These are phyloP conservation scores for Elysia crispata DNA, from an alignment of 2,888 invertebrate species.

Conservation along the genomic window DNA sequence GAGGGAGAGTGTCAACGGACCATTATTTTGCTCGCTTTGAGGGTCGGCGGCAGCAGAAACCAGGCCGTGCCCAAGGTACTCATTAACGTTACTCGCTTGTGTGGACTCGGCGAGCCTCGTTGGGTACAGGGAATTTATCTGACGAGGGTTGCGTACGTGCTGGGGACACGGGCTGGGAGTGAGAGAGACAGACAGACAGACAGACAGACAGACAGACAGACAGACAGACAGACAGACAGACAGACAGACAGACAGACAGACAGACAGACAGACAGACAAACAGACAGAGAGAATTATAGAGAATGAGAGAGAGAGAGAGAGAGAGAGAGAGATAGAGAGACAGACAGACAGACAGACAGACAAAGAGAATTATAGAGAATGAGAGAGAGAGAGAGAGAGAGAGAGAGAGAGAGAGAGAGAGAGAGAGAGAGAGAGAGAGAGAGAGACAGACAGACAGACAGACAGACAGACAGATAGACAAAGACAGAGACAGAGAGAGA, in stretches of 20 bases:
- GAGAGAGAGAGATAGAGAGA: background rate
- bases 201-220: background rate
- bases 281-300: background rate
- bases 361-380: no score
- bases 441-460: no score
- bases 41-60: background rate
- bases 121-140: background rate
- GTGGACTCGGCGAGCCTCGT: background rate
- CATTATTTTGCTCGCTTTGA: background rate
- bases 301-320: background rate
- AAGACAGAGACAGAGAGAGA: no score
- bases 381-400: no score
- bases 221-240: background rate
- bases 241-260: background rate
- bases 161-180: no score
- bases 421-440: no score
- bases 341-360: no score
- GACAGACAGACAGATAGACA: no score
- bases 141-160: no score
- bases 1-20: background rate
- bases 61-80: background rate
- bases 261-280: background rate
- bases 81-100: background rate
- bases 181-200: background rate
- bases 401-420: no score